A percentile compares a stretch with the other conserved stretches of the same genome.
phyloP scores from a whole-genome alignment of 1,140 invertebrate species.

The Drosophila miranda region DNA sequence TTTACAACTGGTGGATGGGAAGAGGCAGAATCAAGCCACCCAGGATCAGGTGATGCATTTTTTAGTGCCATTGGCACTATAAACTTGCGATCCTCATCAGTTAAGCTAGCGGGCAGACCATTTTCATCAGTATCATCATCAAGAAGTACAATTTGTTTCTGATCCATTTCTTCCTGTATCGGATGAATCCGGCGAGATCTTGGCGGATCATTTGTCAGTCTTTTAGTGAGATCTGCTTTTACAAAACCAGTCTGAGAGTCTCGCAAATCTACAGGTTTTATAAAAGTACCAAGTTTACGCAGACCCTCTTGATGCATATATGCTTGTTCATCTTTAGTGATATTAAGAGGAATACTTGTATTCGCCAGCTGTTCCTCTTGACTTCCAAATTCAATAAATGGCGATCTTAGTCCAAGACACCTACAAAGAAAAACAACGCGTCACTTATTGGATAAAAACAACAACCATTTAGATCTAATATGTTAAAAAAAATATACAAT shows the following conservation, averaged over 20 bases:
- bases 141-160: constrained; percentile 78
- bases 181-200: constrained; percentile 62
- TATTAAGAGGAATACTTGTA: constrained; percentile 76
- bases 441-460: not conserved
- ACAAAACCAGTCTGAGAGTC: constrained; percentile 76
- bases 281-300: constrained; percentile 76
- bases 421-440: constrained; percentile 38
- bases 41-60: constrained; percentile 69
- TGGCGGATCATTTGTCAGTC: constrained; percentile 40
- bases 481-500: not conserved
- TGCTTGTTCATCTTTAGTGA: constrained; percentile 77
- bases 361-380: constrained; percentile 74
- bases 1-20: constrained; percentile 21
- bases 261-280: constrained; percentile 77
- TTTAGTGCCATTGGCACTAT: constrained; percentile 81
- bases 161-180: constrained; percentile 80
- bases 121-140: constrained; percentile 79
- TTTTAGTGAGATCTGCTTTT: constrained; percentile 71
- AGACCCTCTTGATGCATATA: constrained; percentile 78
- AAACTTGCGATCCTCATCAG: constrained; percentile 77
- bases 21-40: constrained; percentile 24
- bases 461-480: not conserved
- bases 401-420: constrained; percentile 75
- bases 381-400: constrained; percentile 77
- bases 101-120: constrained; percentile 69